A percentile compares a stretch with the other conserved stretches of the same genome.
Conservation (phyloP, 1,140 invertebrate genomes). For the Megalonaias nervosa region DNA sequence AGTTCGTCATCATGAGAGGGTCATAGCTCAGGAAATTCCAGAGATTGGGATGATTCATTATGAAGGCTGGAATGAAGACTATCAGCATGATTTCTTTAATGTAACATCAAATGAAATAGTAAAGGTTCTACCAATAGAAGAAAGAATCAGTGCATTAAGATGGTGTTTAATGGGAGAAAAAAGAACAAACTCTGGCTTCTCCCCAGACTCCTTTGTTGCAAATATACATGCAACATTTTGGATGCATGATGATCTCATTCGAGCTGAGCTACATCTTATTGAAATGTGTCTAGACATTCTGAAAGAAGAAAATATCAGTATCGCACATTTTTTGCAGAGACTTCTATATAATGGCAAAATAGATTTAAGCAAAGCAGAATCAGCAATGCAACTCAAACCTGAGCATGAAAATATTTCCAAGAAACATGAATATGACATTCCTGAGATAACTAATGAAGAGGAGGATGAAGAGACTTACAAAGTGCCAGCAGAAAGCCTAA, state of each 20-base stretch:
- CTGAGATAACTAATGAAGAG: too few species aligned
- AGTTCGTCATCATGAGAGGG: constrained; percentile 7
- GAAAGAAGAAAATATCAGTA: neutral
- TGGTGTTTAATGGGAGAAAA: neutral
- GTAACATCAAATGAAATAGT: neutral
- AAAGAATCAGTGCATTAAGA: neutral
- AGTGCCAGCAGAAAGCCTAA: too few species aligned
- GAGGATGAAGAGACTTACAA: too few species aligned
- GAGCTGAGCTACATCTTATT: constrained; percentile 3
- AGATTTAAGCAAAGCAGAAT: too few species aligned
- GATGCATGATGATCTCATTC: neutral
- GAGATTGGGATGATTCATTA: neutral
- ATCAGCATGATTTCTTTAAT: constrained; percentile 18
- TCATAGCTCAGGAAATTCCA: neutral
- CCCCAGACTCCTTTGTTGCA: neutral
- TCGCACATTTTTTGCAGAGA: neutral
- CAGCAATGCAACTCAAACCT: too few species aligned
- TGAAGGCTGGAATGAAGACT: neutral
- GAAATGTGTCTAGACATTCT: constrained; percentile 1
- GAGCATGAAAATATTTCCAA: too few species aligned
- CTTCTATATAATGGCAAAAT: neutral
- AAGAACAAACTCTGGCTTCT: neutral
- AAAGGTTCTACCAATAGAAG: neutral
- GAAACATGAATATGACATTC: too few species aligned
- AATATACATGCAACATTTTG: constrained; percentile 6